Percentiles rank a stretch among this genome's conserved stretches.
Conservation (phyloP, 2,797 vertebrate species). For the Oryzias dopingdopingensis region DNA sequence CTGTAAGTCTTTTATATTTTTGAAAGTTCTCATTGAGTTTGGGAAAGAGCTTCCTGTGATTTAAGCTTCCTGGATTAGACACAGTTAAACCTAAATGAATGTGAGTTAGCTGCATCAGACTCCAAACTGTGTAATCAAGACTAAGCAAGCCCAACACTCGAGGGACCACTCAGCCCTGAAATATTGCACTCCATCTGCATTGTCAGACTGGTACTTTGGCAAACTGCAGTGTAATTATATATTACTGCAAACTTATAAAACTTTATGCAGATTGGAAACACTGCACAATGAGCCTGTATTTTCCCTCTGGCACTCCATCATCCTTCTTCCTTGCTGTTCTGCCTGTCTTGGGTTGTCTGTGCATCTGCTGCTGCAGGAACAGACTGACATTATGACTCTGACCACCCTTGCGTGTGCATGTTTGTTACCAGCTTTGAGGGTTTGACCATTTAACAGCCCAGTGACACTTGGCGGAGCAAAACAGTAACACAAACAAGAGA, state of each 20-base stretch:
- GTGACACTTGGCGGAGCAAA: slow-evolving; percentile 39
- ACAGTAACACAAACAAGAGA: slow-evolving; percentile 51
- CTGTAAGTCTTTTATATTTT: too few species aligned
- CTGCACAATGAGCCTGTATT: slow-evolving; percentile 55
- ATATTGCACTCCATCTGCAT: slow-evolving; percentile 43
- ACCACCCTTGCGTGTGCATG: slow-evolving; percentile 23
- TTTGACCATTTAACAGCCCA: slow-evolving; percentile 48
- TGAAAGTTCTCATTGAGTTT: too few species aligned
- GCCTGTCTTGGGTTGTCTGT: slow-evolving; percentile 45
- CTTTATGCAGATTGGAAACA: slow-evolving; percentile 54
- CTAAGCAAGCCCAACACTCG: slow-evolving; percentile 1
- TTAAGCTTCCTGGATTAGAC: too few species aligned
- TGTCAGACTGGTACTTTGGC: slow-evolving; percentile 51
- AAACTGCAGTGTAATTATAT: slow-evolving; percentile 52
- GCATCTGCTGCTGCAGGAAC: slow-evolving; percentile 35
- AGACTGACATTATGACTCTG: slow-evolving; percentile 45
- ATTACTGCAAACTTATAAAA: slow-evolving; percentile 55
- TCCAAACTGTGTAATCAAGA: not conserved
- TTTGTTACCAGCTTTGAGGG: slow-evolving; percentile 35
- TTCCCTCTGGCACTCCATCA: slow-evolving; percentile 52
- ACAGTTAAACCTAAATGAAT: too few species aligned
- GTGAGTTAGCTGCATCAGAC: too few species aligned
- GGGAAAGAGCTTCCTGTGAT: too few species aligned
- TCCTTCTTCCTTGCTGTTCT: slow-evolving; percentile 38
- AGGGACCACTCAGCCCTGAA: slow-evolving; percentile 22